phyloP scores from a whole-genome alignment of 2,113 vertebrate genomes.

The Origma solitaria region DNA sequence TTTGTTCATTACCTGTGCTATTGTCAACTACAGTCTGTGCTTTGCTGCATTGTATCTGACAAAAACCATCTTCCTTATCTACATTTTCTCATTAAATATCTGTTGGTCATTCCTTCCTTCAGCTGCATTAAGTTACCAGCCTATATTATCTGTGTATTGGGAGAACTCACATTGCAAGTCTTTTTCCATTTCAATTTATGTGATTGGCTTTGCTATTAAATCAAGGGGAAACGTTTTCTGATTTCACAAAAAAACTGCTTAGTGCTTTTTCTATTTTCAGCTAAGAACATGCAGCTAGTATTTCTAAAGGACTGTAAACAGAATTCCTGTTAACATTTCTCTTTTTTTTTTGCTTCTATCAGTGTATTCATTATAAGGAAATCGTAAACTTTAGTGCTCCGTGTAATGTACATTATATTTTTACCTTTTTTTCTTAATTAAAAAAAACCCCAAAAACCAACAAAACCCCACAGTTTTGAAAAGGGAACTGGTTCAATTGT shows the following conservation, averaged over 20 bases:
- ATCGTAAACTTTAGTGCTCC: background rate
- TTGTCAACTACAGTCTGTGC: background rate
- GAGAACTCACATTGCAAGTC: background rate
- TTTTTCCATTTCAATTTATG: background rate
- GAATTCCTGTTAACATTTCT: background rate
- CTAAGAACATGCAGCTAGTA: background rate
- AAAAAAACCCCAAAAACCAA: background rate
- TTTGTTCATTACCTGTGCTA: background rate
- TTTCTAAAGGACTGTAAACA: background rate
- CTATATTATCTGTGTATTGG: background rate
- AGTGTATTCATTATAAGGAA: background rate
- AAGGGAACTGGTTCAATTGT: rapidly evolving
- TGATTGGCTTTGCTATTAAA: background rate
- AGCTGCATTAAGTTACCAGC: background rate
- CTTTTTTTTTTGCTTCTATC: background rate
- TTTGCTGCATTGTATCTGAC: background rate
- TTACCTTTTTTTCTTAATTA: background rate
- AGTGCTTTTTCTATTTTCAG: background rate
- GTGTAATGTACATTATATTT: background rate
- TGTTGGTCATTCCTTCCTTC: background rate
- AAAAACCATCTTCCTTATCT: background rate
- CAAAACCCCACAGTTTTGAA: background rate
- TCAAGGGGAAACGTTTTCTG: background rate
- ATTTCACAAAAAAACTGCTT: background rate
- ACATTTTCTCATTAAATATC: background rate